These are phyloP conservation scores for Paralichthys olivaceus DNA, from an alignment of 2,113 vertebrate species.

Conservation along the genomic window DNA sequence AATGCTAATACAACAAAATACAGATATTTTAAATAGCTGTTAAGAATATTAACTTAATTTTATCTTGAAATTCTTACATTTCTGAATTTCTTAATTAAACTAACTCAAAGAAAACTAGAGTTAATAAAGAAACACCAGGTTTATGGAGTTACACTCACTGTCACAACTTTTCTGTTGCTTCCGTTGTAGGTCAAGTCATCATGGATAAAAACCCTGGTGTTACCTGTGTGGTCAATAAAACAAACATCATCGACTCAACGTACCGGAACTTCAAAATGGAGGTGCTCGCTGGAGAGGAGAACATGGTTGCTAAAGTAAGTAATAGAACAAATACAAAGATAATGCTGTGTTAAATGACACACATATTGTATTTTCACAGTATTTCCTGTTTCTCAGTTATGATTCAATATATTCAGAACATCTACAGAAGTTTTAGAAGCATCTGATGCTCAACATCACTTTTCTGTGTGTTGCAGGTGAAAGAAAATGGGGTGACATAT, in stretches of 20 bases:
- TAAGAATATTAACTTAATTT: too few relatives aligned
- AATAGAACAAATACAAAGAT: neutral
- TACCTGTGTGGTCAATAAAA: constrained; percentile 96
- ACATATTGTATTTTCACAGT: neutral
- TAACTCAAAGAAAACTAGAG: too few relatives aligned
- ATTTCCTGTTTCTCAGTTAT: neutral
- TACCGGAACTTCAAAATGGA: constrained; percentile 98
- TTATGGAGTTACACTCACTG: neutral
- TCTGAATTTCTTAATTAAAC: neutral
- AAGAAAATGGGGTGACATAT: constrained; percentile 89
- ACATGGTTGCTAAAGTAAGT: constrained; percentile 91
- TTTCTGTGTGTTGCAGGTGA: constrained; percentile 83
- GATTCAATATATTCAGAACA: neutral
- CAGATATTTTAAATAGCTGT: too few relatives aligned
- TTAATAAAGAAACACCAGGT: neutral
- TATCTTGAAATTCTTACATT: too few relatives aligned
- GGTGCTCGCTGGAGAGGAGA: constrained; percentile 91
- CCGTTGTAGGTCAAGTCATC: constrained; percentile 90
- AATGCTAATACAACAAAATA: too few relatives aligned
- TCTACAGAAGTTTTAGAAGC: neutral
- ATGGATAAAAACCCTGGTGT: constrained; percentile 97
- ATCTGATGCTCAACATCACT: neutral
- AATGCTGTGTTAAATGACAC: neutral
- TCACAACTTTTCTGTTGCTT: constrained; percentile 1
- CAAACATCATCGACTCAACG: constrained; percentile 89